Evolutionary conservation across 2,113 vertebrate species (phyloP), one percentile per base, ranked within the genome.

Genomic region (Xiphophorus maculatus): DNA sequence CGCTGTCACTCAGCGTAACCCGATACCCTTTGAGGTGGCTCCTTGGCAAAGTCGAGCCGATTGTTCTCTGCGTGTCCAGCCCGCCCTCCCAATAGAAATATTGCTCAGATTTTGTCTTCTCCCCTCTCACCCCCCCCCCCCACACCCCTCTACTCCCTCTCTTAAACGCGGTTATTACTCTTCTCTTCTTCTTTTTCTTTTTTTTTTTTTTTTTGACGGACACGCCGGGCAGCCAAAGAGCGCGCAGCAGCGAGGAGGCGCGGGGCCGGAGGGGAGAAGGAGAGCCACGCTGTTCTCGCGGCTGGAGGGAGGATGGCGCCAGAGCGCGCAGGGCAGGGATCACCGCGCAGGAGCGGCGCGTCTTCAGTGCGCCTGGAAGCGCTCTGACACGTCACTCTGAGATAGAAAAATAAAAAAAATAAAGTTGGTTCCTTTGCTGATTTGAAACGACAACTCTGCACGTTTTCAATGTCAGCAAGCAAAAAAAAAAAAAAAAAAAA

Each of bases 1-100:
- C 98, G 95, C 97, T 96, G 98, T 98, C 97, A 97, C 93, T 99
- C 97, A 98, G 91, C 83, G 98, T 95, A 98, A 99, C 97, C 95
- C 76, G 97, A 98, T 96, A 95, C 86, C 93, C 95, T 94, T 95
- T 96, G 96, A 95, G 96, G 96, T 96, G 95, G 96, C 95, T 97
- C 96, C 96, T 95, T 93, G 92, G 94, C 95, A 92, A 84, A 92
- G 89, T 93, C 93, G 94, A 94, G 95, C 94, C 95, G 94, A 97
- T 97, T 96, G 96, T 95, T 95, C 87, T 94, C 94, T 92, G 94
- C 85, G 92, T 89, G 93, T 91, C 71, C 81, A 82, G 90, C 95
- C 95, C 88, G 93, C 95, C 51, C 96, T 91, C 85, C 92, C 94
- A 93, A 93, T 90, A 91, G 92, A 94, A 96, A 94, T 95, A 82